Percentiles rank a stretch among this genome's conserved stretches.
phyloP scores from a whole-genome alignment of 1,140 invertebrate genomes.

The Chrysopa pallens region DNA sequence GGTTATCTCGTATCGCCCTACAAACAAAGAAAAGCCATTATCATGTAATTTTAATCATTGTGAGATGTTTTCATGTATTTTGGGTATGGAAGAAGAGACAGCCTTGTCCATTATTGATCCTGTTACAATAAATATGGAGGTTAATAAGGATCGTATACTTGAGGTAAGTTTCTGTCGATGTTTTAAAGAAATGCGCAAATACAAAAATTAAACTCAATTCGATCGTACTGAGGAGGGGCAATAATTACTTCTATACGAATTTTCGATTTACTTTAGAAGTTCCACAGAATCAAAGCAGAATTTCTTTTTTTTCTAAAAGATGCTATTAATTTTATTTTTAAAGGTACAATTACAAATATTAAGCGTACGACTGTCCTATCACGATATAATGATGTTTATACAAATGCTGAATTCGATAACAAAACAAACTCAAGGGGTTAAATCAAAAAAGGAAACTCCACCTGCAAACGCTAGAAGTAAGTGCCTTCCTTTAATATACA shows the following conservation, averaged over 20 bases:
- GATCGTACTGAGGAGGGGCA: too few relatives aligned
- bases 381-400: slow-evolving; percentile 83
- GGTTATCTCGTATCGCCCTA: slow-evolving; percentile 61
- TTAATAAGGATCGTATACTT: slow-evolving; percentile 30
- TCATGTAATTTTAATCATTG: slow-evolving; percentile 78
- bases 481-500: not conserved
- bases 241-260: too few relatives aligned
- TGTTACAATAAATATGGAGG: slow-evolving; percentile 58
- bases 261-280: too few relatives aligned
- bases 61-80: slow-evolving; percentile 85
- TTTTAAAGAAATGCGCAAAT: slow-evolving; percentile 34
- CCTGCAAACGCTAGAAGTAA: slow-evolving; percentile 23
- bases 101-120: slow-evolving; percentile 93
- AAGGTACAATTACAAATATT: slow-evolving; percentile 49
- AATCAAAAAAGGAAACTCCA: slow-evolving; percentile 19
- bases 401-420: slow-evolving; percentile 76
- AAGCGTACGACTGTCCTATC: slow-evolving; percentile 77
- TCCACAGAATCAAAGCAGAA: too few relatives aligned
- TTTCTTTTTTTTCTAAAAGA: slow-evolving; percentile 3
- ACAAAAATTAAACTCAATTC: slow-evolving; percentile 58
- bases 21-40: slow-evolving; percentile 51
- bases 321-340: slow-evolving; percentile 7
- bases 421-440: slow-evolving; percentile 45
- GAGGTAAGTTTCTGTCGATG: slow-evolving; percentile 15
- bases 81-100: slow-evolving; percentile 84